Base-by-base conservation (phyloP, 92 coral and sea anemone genomes). In the Blastomussa wellsi region DNA sequence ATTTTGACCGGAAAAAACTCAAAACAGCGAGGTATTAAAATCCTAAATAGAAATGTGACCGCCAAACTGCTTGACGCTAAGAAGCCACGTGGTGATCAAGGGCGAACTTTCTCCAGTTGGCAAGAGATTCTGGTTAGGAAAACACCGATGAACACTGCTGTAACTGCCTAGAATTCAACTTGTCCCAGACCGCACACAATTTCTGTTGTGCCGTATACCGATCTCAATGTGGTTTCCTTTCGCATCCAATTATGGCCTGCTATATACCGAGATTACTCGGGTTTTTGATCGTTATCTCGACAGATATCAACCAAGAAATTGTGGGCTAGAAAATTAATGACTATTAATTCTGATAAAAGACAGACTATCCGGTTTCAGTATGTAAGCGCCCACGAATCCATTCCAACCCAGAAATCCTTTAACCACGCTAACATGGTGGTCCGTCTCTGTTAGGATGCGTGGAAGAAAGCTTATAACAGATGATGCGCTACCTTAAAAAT, bases 321-420 rank as follows among this genome's bases (percentile, higher is more conserved):
- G 66, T 60, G 44, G 80, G 51, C 74, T 62, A 26, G 73, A 38
- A 44, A 44, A 83, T 73, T 75, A 62, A 74, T 83, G 80, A 57
- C 74, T 74, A 83, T 75, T 73, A 73, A 62, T 41, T 83, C 31
- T 83, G 87, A 83, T 74, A 78, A 73, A 36, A 64, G 76, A 60
- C 87, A 83, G 87, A 74, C 87, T 75, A 74, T 74, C 72, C 87
- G 87, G 87, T 66, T 36, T 70, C 78, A 38, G 39, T n/a, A n/a
- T n/a, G n/a, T 52, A 70, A 82, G 59, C 53, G 62, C 75, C 84
- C 84, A 73, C 66, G 75, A 66, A 80, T 68, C 84, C 75, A 80
- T 66, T 38, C 84, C n/a, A n/a, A n/a, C n/a, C n/a, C 84, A 80
- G 84, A 42, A 19, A 60, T n/a, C 26, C 38, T 67, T 47, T 79